phyloP scores from a whole-genome alignment of 1,140 invertebrate genomes.

The Drosophila willistoni region DNA sequence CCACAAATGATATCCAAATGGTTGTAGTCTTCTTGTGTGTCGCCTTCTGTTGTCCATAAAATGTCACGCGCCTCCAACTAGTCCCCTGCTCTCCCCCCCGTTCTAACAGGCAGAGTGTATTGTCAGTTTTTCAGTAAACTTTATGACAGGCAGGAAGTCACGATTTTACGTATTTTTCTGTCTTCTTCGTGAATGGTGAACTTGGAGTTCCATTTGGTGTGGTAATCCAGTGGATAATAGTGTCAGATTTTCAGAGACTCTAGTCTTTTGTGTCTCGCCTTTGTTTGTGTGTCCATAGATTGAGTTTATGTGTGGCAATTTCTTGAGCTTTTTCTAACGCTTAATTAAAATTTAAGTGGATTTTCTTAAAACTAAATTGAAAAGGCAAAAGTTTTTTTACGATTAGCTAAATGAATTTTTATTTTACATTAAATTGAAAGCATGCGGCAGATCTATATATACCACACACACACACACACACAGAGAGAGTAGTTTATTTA shows the following conservation, averaged over 20 bases:
- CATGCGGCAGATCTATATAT: constrained; percentile 19
- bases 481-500: neutral
- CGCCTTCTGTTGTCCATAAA: constrained; percentile 73
- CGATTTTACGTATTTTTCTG: constrained; percentile 54
- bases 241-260: constrained; percentile 12
- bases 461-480: neutral
- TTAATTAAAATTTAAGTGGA: constrained; percentile 65
- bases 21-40: constrained; percentile 50
- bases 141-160: constrained; percentile 74
- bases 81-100: neutral
- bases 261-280: constrained; percentile 20
- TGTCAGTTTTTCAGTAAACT: constrained; percentile 32
- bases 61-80: constrained; percentile 37
- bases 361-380: constrained; percentile 43
- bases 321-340: constrained; percentile 51
- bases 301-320: constrained; percentile 40
- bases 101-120: constrained; percentile 14
- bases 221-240: constrained; percentile 36
- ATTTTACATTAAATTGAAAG: constrained; percentile 48
- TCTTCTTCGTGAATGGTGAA: neutral
- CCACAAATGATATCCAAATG: constrained; percentile 71
- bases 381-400: constrained; percentile 25
- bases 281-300: constrained; percentile 22
- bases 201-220: constrained; percentile 7
- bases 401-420: constrained; percentile 55